These are phyloP conservation scores for Toxotes lorentzi DNA, from an alignment of 2,797 vertebrate species.

Conservation along the genomic window DNA sequence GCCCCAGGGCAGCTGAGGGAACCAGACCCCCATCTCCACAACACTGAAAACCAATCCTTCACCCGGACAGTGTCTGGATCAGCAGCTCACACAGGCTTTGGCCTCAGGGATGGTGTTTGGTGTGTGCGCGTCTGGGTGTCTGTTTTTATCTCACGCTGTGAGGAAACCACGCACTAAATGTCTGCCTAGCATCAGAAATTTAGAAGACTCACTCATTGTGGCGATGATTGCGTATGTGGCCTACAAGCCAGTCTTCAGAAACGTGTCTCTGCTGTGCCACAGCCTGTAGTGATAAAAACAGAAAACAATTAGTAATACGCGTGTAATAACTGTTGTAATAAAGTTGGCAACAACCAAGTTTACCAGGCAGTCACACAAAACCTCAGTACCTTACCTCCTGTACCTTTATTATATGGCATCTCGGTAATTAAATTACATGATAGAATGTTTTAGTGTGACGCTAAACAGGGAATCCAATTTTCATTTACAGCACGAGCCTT, in stretches of 20 bases:
- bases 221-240: slow-evolving; percentile 56
- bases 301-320: slow-evolving; percentile 20
- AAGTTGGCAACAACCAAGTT: slow-evolving; percentile 3
- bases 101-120: slow-evolving; percentile 38
- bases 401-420: not conserved
- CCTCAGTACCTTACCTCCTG: not conserved
- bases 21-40: slow-evolving; percentile 64
- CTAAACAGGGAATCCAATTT: slow-evolving; percentile 12
- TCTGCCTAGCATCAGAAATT: slow-evolving; percentile 51
- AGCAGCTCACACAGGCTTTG: slow-evolving; percentile 40
- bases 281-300: slow-evolving; percentile 60
- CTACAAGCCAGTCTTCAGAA: slow-evolving; percentile 70
- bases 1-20: slow-evolving; percentile 64
- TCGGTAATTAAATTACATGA: not conserved
- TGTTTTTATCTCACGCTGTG: slow-evolving; percentile 49
- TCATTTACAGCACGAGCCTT: slow-evolving; percentile 25
- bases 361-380: slow-evolving; percentile 15
- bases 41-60: slow-evolving; percentile 67
- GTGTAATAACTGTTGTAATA: not conserved
- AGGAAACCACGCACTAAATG: slow-evolving; percentile 26
- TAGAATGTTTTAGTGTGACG: slow-evolving; percentile 29
- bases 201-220: slow-evolving; percentile 85
- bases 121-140: slow-evolving; percentile 33
- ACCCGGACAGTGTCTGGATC: slow-evolving; percentile 59
- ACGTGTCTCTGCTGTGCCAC: slow-evolving; percentile 53